Conservation (phyloP, 2,797 vertebrate genomes). For the Phalanger gymnotis region DNA sequence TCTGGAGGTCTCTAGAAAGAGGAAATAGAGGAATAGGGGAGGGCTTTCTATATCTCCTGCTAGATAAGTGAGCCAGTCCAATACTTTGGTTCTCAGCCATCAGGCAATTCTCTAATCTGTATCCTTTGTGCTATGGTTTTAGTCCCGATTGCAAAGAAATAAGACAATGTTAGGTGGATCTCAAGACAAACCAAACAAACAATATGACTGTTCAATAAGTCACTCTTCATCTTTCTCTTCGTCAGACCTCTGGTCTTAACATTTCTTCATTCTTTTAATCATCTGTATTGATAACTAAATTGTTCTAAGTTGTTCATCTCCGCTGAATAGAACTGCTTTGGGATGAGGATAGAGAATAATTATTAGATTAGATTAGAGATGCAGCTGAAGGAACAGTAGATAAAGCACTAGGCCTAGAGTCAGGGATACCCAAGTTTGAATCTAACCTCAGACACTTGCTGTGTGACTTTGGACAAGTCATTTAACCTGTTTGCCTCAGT, state of each 20-base stretch:
- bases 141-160: no score
- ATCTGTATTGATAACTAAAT: background rate
- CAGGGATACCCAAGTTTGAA: no score
- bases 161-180: no score
- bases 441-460: no score
- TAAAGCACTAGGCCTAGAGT: background rate
- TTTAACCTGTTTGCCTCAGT: background rate
- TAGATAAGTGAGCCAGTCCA: background rate
- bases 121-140: background rate
- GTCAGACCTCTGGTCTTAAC: background rate
- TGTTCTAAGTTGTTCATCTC: background rate
- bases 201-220: background rate
- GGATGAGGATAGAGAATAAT: background rate
- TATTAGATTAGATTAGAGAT: background rate
- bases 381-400: background rate
- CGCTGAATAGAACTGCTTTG: background rate
- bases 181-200: background rate
- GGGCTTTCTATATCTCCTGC: background rate
- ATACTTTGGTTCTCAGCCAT: background rate
- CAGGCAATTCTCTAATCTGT: background rate
- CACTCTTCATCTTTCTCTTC: background rate
- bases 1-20: background rate
- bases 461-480: background rate
- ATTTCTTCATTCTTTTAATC: background rate
- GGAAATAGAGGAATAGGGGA: background rate